Evolutionary conservation across 2,888 invertebrate genomes (phyloP).

Genomic region (Hirtodrosophila duncani): DNA sequence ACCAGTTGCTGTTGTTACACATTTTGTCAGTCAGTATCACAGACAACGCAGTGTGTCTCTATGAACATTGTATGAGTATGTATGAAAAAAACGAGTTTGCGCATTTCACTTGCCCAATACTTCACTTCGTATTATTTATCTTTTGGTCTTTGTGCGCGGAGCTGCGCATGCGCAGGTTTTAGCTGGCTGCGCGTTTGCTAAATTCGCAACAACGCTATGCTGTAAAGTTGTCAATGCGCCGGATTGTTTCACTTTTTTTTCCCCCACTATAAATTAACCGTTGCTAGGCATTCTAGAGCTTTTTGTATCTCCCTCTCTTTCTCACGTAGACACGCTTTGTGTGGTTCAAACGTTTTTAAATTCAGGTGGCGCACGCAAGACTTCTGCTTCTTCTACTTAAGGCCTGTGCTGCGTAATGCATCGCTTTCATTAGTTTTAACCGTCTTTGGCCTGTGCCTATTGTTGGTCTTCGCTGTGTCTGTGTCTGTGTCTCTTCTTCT

Average conservation of each 20-base stretch:
- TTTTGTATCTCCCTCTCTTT: not conserved
- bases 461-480: not conserved
- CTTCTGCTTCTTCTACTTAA: constrained; percentile 24
- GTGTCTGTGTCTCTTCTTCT: constrained; percentile 17
- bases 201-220: constrained; percentile 15
- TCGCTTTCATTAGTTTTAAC: constrained; percentile 60
- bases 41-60: too few relatives aligned
- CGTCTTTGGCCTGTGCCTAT: constrained; percentile 39
- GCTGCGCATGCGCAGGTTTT: constrained; percentile 58
- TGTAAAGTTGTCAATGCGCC: constrained; percentile 26
- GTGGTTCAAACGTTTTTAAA: constrained; percentile 19
- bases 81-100: constrained; percentile 51
- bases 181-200: constrained; percentile 25
- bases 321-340: constrained; percentile 6
- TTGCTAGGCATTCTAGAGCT: constrained; percentile 36
- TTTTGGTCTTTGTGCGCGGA: too few relatives aligned
- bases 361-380: constrained; percentile 33
- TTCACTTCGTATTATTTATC: too few relatives aligned
- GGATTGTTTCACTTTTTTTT: constrained; percentile 59
- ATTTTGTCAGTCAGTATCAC: constrained; percentile 45
- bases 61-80: not conserved
- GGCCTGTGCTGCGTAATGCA: constrained; percentile 45
- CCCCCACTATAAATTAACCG: constrained; percentile 29
- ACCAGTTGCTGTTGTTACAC: constrained; percentile 61
- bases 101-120: constrained; percentile 60